Conservation (phyloP, 1,140 invertebrate species). For the Dysdera silvatica region DNA sequence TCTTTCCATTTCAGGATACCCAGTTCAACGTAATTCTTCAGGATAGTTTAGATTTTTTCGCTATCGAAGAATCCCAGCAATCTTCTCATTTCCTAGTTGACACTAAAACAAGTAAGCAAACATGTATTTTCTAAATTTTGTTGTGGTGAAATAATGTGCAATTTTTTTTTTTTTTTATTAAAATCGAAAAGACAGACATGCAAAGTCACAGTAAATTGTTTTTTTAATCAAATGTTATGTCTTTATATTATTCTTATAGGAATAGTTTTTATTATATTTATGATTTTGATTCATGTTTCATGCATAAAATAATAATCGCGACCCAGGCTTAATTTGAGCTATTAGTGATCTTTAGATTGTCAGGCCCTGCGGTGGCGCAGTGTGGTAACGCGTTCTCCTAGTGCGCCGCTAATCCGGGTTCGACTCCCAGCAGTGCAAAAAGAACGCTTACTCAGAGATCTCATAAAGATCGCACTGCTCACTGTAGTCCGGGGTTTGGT, state of each 20-base stretch:
- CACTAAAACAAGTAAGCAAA: constrained; percentile 82
- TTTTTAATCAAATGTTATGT: not conserved
- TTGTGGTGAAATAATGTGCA: constrained; percentile 17
- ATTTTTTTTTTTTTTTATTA: constrained; percentile 34
- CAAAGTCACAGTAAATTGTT: not conserved
- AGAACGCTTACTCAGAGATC: too few relatives aligned
- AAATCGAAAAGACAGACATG: not conserved
- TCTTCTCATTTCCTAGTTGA: constrained; percentile 91
- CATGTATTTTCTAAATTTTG: too few relatives aligned
- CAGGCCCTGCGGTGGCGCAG: too few relatives aligned
- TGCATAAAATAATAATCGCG: too few relatives aligned
- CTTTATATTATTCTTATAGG: not conserved
- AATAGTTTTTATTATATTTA: not conserved
- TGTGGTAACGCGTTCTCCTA: too few relatives aligned
- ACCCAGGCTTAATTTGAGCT: too few relatives aligned
- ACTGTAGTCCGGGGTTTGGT: too few relatives aligned
- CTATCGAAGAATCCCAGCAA: constrained; percentile 81
- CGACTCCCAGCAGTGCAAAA: too few relatives aligned
- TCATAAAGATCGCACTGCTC: too few relatives aligned
- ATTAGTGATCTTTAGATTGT: too few relatives aligned
- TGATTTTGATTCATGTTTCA: not conserved
- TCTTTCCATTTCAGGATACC: constrained; percentile 58
- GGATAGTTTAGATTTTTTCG: constrained; percentile 95
- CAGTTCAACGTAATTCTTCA: constrained; percentile 92
- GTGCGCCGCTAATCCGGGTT: too few relatives aligned